A percentile compares a stretch with the other conserved stretches of the same genome.
Evolutionary conservation across 92 coral and sea anemone genomes (phyloP).

Genomic region (Zoanthus sociatus): DNA sequence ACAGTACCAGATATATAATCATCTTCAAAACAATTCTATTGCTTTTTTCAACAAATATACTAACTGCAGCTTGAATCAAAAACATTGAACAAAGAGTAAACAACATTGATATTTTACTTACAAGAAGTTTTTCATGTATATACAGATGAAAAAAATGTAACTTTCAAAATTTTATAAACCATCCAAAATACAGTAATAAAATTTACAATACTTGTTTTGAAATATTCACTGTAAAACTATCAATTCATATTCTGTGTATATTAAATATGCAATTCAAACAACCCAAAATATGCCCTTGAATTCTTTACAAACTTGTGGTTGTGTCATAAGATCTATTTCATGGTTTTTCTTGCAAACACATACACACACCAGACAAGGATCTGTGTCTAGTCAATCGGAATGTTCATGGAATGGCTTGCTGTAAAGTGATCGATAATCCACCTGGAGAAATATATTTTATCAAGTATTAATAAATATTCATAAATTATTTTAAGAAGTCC

Average conservation of each 20-base stretch:
- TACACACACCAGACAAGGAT: neutral
- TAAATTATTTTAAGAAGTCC: neutral
- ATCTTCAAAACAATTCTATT: neutral
- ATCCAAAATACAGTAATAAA: neutral
- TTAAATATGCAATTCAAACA: constrained; percentile 17
- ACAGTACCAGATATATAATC: too few relatives aligned
- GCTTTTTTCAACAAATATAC: neutral
- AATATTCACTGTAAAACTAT: neutral
- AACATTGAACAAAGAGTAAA: neutral
- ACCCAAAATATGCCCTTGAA: constrained; percentile 38
- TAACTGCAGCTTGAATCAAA: too few relatives aligned
- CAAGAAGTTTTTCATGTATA: neutral
- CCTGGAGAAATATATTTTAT: neutral
- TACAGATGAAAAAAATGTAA: neutral
- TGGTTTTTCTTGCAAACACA: neutral
- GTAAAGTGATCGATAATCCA: constrained; percentile 23
- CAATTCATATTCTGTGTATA: neutral
- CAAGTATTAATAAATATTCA: neutral
- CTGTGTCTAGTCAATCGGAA: constrained; percentile 43
- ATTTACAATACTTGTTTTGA: neutral
- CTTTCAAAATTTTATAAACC: neutral
- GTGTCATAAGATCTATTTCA: neutral
- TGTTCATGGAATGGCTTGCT: constrained; percentile 30
- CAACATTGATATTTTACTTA: neutral
- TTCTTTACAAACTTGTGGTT: constrained; percentile 36